These are phyloP conservation scores for Elegia similella DNA, from an alignment of 2,888 invertebrate genomes.

Conservation along the genomic window DNA sequence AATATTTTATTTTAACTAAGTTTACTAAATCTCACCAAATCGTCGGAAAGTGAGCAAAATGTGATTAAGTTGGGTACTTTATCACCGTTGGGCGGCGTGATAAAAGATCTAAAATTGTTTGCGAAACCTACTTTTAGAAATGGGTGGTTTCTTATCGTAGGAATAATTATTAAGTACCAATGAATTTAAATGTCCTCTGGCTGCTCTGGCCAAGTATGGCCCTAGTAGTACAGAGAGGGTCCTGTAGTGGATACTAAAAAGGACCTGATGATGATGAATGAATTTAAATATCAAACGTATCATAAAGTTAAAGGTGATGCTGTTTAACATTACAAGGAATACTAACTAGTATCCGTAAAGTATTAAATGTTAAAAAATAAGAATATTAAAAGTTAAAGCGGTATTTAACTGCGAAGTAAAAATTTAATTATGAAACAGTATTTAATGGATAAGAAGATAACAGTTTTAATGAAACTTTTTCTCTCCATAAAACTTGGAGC, in stretches of 20 bases:
- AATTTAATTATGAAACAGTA: slow-evolving; percentile 15
- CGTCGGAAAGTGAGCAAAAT: slow-evolving; percentile 23
- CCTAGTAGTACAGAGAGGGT: no score
- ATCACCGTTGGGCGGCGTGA: slow-evolving; percentile 7
- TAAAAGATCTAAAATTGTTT: no score
- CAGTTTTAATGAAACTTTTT: slow-evolving; percentile 40
- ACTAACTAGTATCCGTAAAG: neutral
- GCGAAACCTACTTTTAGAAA: no score
- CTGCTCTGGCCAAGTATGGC: no score
- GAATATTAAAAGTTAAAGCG: neutral
- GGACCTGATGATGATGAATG: no score
- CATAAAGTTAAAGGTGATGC: neutral
- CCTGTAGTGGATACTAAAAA: no score
- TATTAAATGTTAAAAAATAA: neutral
- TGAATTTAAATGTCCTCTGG: no score
- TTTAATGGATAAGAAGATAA: slow-evolving; percentile 36
- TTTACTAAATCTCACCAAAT: slow-evolving; percentile 24
- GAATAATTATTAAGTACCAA: no score
- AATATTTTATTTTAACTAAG: no score
- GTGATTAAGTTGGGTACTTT: slow-evolving; percentile 21
- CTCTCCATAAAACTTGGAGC: slow-evolving; percentile 48
- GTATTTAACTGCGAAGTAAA: neutral
- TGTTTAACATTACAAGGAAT: neutral
- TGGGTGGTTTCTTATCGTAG: no score
- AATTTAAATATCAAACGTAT: neutral